Conservation (phyloP, 2,797 vertebrate species). For the Rhabdomys pumilio region DNA sequence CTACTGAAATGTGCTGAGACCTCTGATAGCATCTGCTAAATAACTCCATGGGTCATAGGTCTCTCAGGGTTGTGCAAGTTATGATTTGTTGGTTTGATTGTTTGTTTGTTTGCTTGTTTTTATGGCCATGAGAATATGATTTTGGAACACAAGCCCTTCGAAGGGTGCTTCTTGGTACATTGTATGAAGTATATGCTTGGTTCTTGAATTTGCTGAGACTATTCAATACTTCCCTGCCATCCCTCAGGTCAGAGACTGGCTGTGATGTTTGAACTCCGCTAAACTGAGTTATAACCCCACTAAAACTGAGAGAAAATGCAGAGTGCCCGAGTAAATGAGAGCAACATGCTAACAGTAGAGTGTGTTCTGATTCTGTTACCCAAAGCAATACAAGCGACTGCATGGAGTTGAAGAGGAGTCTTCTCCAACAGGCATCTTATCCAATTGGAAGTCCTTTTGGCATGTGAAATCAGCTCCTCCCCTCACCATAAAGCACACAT, state of each 20-base stretch:
- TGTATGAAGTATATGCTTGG: background rate
- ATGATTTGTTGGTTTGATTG: background rate
- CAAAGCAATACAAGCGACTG: background rate
- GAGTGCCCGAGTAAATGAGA: background rate
- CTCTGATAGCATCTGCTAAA: background rate
- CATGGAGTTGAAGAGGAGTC: background rate
- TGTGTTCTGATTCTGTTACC: background rate
- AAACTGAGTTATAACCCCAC: background rate
- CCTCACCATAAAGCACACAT: fast-evolving
- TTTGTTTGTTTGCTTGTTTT: background rate
- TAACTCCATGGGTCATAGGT: background rate
- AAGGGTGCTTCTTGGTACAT: no score
- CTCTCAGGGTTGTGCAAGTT: background rate
- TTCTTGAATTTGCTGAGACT: no score
- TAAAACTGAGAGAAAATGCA: background rate
- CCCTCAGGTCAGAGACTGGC: background rate
- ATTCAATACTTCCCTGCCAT: background rate
- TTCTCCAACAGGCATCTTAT: background rate
- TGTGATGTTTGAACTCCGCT: background rate
- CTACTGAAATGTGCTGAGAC: background rate
- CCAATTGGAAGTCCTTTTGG: background rate
- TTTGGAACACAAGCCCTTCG: background rate
- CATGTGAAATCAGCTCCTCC: background rate
- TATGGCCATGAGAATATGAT: background rate
- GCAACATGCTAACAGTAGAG: background rate